A percentile compares a stretch with the other conserved stretches of the same genome.
Conservation (phyloP, 2,888 invertebrate species). For the Escarpia spicata region DNA sequence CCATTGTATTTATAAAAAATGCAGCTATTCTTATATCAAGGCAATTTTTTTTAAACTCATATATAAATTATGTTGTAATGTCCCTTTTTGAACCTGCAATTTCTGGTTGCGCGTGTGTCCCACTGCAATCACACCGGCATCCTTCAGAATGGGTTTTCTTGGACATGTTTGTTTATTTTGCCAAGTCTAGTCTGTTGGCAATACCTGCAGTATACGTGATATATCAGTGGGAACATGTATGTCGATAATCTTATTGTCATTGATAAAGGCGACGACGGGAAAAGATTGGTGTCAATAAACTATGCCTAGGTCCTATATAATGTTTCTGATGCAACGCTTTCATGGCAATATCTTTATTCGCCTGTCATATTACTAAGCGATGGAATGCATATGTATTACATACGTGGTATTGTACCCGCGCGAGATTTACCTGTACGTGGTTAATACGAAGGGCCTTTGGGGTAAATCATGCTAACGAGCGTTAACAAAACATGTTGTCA, state of each 20-base stretch:
- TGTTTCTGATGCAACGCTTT: background rate
- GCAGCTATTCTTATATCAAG: no score
- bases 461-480: background rate
- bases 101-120: no score
- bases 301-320: background rate
- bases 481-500: background rate
- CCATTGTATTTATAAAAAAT: no score
- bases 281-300: background rate
- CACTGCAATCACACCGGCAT: no score
- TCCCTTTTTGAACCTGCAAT: no score
- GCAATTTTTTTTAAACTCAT: no score
- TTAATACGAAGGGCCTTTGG: background rate
- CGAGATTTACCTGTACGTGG: background rate
- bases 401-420: background rate
- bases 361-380: no score
- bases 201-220: background rate
- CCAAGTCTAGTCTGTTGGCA: background rate
- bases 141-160: background rate
- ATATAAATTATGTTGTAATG: no score
- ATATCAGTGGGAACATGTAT: background rate
- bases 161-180: background rate
- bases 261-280: background rate
- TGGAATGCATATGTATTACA: background rate
- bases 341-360: background rate
- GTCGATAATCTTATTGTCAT: background rate